phyloP scores from a whole-genome alignment of 1,140 invertebrate species.

The Drosophila repleta region DNA sequence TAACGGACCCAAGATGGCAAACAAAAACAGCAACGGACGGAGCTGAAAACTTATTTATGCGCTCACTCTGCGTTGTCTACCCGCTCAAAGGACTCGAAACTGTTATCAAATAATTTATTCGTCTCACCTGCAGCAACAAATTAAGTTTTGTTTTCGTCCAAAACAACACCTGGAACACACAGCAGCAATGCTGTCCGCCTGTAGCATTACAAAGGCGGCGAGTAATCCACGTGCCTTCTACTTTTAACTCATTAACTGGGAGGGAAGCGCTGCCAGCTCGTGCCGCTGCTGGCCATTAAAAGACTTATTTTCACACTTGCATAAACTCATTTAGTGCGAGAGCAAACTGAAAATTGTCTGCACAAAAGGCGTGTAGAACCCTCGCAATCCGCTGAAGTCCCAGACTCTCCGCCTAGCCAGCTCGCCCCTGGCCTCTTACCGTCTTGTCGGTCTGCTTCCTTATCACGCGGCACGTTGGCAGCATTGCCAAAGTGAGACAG shows the following conservation, averaged over 20 bases:
- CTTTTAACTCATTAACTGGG: conserved; percentile 79
- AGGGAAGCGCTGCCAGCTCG: conserved; percentile 19
- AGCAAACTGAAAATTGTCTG: conserved; percentile 58
- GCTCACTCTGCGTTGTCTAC: conserved; percentile 11
- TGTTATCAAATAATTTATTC: conserved; percentile 83
- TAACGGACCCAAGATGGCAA: conserved; percentile 33
- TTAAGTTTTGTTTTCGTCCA: conserved; percentile 68
- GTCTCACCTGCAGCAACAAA: conserved; percentile 80
- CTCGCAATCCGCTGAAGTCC: neutral
- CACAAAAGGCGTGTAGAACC: conserved; percentile 36
- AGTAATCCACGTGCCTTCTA: conserved; percentile 74
- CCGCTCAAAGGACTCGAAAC: conserved; percentile 46
- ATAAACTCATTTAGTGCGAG: conserved; percentile 78
- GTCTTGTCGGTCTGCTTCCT: conserved; percentile 48
- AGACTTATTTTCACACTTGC: conserved; percentile 83
- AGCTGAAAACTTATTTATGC: conserved; percentile 76
- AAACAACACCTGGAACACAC: conserved; percentile 11
- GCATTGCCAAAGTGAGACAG: conserved; percentile 3
- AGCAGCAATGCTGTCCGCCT: neutral
- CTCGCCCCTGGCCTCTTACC: neutral
- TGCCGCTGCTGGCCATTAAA: conserved; percentile 68
- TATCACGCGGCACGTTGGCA: conserved; percentile 77
- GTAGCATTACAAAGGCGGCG: conserved; percentile 45
- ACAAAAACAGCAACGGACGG: conserved; percentile 45
- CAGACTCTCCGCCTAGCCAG: neutral